Base-by-base conservation (phyloP, 2,113 vertebrate species). In the Trachemys scripta region DNA sequence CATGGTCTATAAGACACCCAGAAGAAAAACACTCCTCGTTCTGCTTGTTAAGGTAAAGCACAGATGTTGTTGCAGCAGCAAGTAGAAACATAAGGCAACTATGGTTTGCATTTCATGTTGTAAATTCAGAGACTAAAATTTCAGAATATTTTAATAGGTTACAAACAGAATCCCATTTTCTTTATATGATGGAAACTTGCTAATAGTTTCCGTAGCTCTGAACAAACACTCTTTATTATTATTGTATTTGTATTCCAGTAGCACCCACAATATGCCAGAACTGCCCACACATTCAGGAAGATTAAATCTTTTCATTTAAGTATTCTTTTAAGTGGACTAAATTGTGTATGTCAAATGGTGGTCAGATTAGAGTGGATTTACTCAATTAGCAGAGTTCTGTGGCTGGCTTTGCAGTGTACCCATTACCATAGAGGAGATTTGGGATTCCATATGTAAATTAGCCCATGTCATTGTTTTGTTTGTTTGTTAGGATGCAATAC, bases 1-100 rank as follows among this genome's bases (percentile, higher is more conserved):
- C 98, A 97, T 98, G 98, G 97, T 85, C 95, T 97, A 14, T 95
- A 95, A 95, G 96, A 98, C 91, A 96, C 51, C 53, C 95, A 95
- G 87, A 98, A 98, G 97, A 98, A 98, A 98, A 97, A 98, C 97
- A 97, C 82, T 93, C 92, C 95, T 97, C 96, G 96, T 98, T 97
- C 95, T 91, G 82, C 91, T 97, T 94, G 96, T 97, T 97, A 97
- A 98, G 97, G 97, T 97, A 96, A 97, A 90, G 93, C 97, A 97
- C 98, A 98, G 98, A 98, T 98, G 98, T 97, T 97, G 84, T 90
- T 97, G 85, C 89, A 87, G 93, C 97, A 95, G 94, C 95, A 97
- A 97, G 94, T 90, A 93, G 22, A 91, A 96, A 90, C 97, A 95
- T 94, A 97, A 97, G 98, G 91, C 84, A 84, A 79, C 84, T 69